These are phyloP conservation scores for Melanchra persicariae DNA, from an alignment of 2,888 invertebrate genomes.

Conservation along the genomic window DNA sequence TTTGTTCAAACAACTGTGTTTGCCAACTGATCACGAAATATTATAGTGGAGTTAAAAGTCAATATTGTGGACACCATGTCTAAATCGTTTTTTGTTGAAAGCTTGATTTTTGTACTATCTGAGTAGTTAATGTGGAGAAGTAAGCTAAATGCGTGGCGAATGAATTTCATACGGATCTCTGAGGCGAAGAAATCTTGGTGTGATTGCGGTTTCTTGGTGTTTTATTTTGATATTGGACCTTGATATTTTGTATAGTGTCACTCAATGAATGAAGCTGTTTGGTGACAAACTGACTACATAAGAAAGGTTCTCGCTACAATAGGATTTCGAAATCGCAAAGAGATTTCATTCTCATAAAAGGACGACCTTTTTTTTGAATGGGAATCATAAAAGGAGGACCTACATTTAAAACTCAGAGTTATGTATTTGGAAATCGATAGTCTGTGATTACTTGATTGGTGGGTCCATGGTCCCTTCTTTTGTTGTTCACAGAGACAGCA, in stretches of 20 bases:
- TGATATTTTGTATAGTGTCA: conserved; percentile 42
- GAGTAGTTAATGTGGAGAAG: conserved; percentile 57
- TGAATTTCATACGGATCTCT: conserved; percentile 52
- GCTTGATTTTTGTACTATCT: conserved; percentile 54
- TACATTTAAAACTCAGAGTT: no score
- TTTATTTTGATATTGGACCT: conserved; percentile 53
- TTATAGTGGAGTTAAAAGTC: conserved; percentile 57
- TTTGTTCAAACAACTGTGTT: conserved; percentile 61
- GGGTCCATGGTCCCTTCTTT: no score
- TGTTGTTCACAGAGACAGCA: not conserved
- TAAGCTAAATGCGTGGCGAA: conserved; percentile 60
- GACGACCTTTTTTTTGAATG: no score
- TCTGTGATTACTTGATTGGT: no score
- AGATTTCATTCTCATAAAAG: no score
- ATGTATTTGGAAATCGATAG: not conserved
- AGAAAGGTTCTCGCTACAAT: not conserved
- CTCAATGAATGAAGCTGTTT: conserved; percentile 1
- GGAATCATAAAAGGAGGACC: no score
- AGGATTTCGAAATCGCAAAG: not conserved
- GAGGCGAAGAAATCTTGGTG: conserved; percentile 34
- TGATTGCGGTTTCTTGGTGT: conserved; percentile 42
- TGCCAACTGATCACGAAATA: conserved; percentile 55
- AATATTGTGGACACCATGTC: conserved; percentile 66
- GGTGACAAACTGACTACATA: not conserved
- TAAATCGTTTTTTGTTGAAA: conserved; percentile 64